Conservation (phyloP, 2,797 vertebrate genomes). For the Manis javanica region DNA sequence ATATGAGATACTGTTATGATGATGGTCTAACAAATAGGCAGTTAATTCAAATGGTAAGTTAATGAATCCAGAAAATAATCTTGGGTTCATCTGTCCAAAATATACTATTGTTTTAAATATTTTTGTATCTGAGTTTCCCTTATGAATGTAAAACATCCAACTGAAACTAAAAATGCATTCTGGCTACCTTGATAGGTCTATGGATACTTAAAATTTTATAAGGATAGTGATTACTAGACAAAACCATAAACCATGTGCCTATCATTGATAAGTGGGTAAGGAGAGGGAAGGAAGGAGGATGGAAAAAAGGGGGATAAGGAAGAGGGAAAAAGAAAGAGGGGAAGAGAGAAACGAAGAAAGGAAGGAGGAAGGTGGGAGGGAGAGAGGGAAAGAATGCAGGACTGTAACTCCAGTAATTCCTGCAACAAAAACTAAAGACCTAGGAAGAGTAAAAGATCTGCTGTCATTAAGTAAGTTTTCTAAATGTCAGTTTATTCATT, state of each 20-base stretch:
- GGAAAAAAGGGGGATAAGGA: no score
- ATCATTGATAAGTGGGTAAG: background rate
- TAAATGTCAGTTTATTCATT: conserved; percentile 55
- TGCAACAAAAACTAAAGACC: background rate
- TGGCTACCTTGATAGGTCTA: background rate
- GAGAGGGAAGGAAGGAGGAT: background rate
- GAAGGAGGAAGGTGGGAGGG: fast-evolving
- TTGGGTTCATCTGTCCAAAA: conserved; percentile 17
- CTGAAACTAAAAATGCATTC: conserved; percentile 38
- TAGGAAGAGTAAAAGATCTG: background rate
- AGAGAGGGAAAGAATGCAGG: background rate
- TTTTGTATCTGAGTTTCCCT: background rate
- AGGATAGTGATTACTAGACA: conserved; percentile 30
- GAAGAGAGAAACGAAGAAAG: background rate
- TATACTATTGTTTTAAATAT: background rate
- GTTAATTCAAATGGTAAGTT: background rate
- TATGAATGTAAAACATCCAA: conserved; percentile 31
- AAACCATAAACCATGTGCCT: background rate
- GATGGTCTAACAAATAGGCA: background rate
- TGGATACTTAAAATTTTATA: background rate
- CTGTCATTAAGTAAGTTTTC: conserved; percentile 27
- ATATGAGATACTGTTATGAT: background rate
- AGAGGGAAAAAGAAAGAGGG: no score
- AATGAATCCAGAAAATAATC: conserved; percentile 38
- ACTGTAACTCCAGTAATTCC: background rate